Conservation (phyloP, 1,140 invertebrate species). For the Tetramorium simillimum region DNA sequence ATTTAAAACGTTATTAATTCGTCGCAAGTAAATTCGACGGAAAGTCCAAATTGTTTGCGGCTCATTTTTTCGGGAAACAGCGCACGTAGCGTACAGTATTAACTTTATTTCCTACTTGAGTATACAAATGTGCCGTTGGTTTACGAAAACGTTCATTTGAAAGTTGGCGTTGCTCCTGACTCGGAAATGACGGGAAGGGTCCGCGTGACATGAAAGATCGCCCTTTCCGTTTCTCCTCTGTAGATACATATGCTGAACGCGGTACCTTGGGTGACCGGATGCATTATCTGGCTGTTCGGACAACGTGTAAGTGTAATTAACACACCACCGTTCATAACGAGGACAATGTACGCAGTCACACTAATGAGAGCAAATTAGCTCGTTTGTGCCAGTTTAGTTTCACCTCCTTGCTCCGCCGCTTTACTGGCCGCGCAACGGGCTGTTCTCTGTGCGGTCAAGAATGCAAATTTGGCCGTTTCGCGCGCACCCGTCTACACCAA, state of each 20-base stretch:
- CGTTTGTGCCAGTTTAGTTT: slow-evolving; percentile 77
- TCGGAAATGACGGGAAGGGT: slow-evolving; percentile 35
- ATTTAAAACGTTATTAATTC: neutral
- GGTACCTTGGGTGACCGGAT: slow-evolving; percentile 70
- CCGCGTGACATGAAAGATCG: slow-evolving; percentile 40
- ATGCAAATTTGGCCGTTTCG: slow-evolving; percentile 78
- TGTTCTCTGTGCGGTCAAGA: slow-evolving; percentile 78
- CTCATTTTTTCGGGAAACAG: neutral
- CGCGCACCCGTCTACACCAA: slow-evolving; percentile 65
- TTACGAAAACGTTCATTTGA: slow-evolving; percentile 13
- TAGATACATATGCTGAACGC: slow-evolving; percentile 38
- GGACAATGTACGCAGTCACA: slow-evolving; percentile 75
- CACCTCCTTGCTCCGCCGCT: slow-evolving; percentile 66
- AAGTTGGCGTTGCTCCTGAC: neutral
- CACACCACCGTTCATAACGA: slow-evolving; percentile 75
- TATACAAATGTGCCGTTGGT: neutral
- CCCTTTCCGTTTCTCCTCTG: slow-evolving; percentile 60
- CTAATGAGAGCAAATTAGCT: slow-evolving; percentile 82
- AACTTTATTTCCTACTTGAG: neutral
- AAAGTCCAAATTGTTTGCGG: neutral
- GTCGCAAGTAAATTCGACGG: neutral
- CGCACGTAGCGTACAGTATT: neutral
- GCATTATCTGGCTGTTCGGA: slow-evolving; percentile 76
- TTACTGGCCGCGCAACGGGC: slow-evolving; percentile 18
- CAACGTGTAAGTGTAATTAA: slow-evolving; percentile 80